These are phyloP conservation scores for Spheniscus humboldti DNA, from an alignment of 2,797 vertebrate genomes.

Conservation along the genomic window DNA sequence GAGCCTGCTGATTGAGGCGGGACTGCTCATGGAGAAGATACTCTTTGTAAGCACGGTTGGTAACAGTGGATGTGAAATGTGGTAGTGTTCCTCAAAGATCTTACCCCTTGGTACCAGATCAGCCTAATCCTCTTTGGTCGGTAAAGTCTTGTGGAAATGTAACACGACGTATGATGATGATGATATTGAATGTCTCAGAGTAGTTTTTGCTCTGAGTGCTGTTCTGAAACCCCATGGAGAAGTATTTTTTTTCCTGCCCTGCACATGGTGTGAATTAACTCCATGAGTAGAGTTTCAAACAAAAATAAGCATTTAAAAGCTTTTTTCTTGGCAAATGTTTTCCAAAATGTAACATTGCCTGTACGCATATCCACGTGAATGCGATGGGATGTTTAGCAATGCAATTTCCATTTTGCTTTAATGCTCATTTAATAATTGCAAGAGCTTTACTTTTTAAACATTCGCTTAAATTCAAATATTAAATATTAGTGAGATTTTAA, in stretches of 20 bases:
- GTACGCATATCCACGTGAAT: neutral
- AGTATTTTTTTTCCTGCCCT: neutral
- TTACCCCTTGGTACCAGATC: neutral
- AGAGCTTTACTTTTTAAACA: neutral
- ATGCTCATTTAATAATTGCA: slow-evolving; percentile 16
- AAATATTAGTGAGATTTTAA: slow-evolving; percentile 10
- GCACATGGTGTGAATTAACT: neutral
- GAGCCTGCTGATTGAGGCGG: neutral
- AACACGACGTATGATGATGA: neutral
- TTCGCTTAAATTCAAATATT: slow-evolving; percentile 17
- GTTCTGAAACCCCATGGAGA: neutral
- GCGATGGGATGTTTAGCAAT: neutral
- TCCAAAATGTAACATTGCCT: neutral
- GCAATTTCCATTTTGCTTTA: neutral
- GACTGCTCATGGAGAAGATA: neutral
- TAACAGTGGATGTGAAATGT: neutral
- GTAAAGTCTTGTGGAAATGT: neutral
- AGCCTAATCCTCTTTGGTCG: neutral
- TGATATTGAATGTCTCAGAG: neutral
- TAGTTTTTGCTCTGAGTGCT: neutral
- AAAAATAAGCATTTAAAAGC: neutral
- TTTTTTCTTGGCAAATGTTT: neutral
- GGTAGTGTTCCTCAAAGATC: neutral
- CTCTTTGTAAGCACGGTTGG: neutral
- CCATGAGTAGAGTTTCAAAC: neutral